Evolutionary conservation across 1,140 invertebrate genomes (phyloP), one percentile per base, ranked within the genome.

Genomic region (Dreissena polymorpha): DNA sequence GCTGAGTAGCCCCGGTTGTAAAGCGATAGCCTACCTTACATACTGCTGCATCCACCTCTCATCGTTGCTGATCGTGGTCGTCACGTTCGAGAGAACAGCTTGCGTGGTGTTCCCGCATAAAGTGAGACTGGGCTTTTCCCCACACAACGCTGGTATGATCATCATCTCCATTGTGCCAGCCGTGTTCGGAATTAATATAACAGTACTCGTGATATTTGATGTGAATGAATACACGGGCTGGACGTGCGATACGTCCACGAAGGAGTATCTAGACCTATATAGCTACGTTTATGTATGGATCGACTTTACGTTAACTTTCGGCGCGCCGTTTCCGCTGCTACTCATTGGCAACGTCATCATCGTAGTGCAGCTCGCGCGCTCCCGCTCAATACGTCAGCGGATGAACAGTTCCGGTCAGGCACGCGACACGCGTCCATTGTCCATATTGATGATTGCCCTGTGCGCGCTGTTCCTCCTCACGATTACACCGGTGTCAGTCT

Each of bases 61-160:
- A 2, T 39, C 39, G 39, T 39, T 2, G 39, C 39, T 39, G 39
- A 39, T 8, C 6, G 89, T 87, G 14, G 73, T 83, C 0, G 87
- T 90, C 53, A 88, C 89, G 13, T 14, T 83, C 10, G 88, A 90
- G 39, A 67, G 89, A 12, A 75, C 84, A 14, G 70, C 87, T 1
- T 85, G 83, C 16, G 86, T 89, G 5, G 85, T 84, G 18, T 70
- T 86, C 18, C 89, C 89, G 0, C 86, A 87, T 23, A 85, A 85
- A 21, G 84, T 81, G 0, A 78, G 60, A 39, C 12, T 57, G 6
- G 21, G 74, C 8, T 88, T 73, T 68, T 88, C 84, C 3, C 39
- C 39, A 39, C 39, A 8, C 2, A 39, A 39, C 39, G n/a, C 39
- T 39, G 39, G 39, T 2, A 5, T 2, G 39, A 39, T 39, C 3